Evolutionary conservation across 2,797 vertebrate species (phyloP), one percentile per base, ranked within the genome.

Genomic region (Tokudaia tokunoshimensis): DNA sequence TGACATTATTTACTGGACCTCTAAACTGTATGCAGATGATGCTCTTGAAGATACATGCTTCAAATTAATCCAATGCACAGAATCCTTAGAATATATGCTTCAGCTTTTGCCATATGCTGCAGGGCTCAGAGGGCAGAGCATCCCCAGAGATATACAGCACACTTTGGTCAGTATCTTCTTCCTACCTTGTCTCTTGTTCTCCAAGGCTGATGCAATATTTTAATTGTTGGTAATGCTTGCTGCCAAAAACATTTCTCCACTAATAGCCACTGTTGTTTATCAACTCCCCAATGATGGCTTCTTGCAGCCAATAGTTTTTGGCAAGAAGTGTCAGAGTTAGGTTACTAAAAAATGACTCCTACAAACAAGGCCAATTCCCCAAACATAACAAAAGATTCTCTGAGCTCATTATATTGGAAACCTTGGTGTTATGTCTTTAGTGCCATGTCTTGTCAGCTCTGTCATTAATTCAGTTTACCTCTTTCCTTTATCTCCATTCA

Each of bases 201-300:
- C 95, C 11, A 55, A 79, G 3, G 81, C 76, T 94, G 94, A 96
- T 78, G 90, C 76, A 96, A 88, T 55, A 11, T 13, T 59, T 94
- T 96, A 96, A 97, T 97, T 95, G 79, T 78, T 91, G 61, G 65
- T 31, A 92, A 84, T 44, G 12, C 1, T 81, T 78, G 15, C 3
- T 94, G 96, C 90, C 94, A 95, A 94, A 93, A 78, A 20, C 4
- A 65, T 47, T 80, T 95, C 3, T 37, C 80, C 41, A 72, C 41
- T 87, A 94, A 81, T 34, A 70, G 85, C 20, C 8, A 31, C 72
- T 89, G 14, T 87, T 72, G 1, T 52, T 93, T 86, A 57, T 13
- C 14, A 57, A 57, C 0, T 95, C 95, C 80, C 95, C 20, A 13
- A 11, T 24, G 96, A 78, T 26, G 70, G n/a, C 26, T 93, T 89